Evolutionary conservation across 2,113 vertebrate genomes (phyloP), one percentile per base, ranked within the genome.

Genomic region (Cyprinodon tularosa): DNA sequence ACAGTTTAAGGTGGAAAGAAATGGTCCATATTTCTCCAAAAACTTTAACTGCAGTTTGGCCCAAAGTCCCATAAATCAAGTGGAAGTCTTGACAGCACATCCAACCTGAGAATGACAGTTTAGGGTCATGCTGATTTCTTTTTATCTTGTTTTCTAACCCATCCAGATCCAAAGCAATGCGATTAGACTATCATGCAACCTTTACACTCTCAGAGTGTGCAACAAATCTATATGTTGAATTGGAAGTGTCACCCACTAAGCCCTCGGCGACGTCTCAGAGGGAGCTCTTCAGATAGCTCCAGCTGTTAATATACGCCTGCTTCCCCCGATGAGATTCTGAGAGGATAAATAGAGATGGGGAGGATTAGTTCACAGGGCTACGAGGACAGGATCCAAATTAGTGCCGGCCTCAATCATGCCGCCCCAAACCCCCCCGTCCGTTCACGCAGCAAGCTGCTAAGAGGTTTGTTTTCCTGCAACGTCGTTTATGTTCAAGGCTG

Each of bases 371-470:
- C 68, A 75, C 71, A 37, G 68, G 69, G 86, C 89, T 68, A 75
- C 81, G 82, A 89, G 90, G 90, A 92, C 89, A 77, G 88, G 89
- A 90, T 92, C 88, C 84, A 92, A 93, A 94, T 94, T 89, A 93
- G 91, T 69, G 73, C 62, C 69, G 62, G 84, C 75, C 82, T 91
- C 90, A 90, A 88, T 91, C 90, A 89, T 65, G 68, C 81, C 0
- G 66, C 62, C 74, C 68, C 45, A 77, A 67, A 71, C 74, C 67
- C 64, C 71, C 68, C 78, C 53, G 72, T 72, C 62, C 22, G 66
- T 68, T 64, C 57, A 38, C 7, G 8, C 48, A 2, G 70, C 45
- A 39, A 22, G 13, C 78, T 88, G 61, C 3, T 40, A 60, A 29
- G 15, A 68, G 66, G 67, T 81, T 74, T n/a, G 72, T 77, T 88